Evolutionary conservation across 2,797 vertebrate genomes (phyloP).

Genomic region (Phoebastria nigripes): DNA sequence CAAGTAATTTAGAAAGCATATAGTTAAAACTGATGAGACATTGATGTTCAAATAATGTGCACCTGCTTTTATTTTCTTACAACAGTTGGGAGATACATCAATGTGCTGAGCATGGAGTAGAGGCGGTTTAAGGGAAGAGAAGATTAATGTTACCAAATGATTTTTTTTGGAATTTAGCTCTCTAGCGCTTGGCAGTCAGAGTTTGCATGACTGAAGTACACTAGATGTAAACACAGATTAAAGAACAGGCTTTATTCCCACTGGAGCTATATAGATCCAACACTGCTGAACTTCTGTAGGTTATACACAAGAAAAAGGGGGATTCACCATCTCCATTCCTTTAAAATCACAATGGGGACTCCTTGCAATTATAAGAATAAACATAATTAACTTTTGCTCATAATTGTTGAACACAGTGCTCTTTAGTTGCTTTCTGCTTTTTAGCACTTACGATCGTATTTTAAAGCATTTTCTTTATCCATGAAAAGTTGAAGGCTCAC

Average conservation of each 20-base stretch:
- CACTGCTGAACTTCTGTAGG: not conserved
- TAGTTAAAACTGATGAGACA: conserved; percentile 31
- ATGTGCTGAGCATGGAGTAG: not conserved
- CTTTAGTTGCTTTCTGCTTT: not conserved
- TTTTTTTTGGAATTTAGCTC: not conserved
- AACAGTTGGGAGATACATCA: not conserved
- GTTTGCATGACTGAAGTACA: not conserved
- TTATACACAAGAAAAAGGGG: not conserved
- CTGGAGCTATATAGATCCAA: not conserved
- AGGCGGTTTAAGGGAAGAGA: not conserved
- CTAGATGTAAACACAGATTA: not conserved
- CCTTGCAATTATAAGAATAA: not conserved
- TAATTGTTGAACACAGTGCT: not conserved
- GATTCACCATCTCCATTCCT: not conserved
- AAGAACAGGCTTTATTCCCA: not conserved
- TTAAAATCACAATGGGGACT: not conserved
- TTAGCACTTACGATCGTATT: not conserved
- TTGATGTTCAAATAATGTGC: conserved; percentile 21
- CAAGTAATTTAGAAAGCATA: conserved; percentile 19
- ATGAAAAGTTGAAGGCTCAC: not conserved
- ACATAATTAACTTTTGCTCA: not conserved
- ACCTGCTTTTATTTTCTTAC: conserved; percentile 26
- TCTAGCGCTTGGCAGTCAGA: not conserved
- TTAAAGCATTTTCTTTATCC: not conserved
- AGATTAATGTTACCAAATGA: not conserved